Evolutionary conservation across 2,113 vertebrate species (phyloP).

Genomic region (Trinectes maculatus): DNA sequence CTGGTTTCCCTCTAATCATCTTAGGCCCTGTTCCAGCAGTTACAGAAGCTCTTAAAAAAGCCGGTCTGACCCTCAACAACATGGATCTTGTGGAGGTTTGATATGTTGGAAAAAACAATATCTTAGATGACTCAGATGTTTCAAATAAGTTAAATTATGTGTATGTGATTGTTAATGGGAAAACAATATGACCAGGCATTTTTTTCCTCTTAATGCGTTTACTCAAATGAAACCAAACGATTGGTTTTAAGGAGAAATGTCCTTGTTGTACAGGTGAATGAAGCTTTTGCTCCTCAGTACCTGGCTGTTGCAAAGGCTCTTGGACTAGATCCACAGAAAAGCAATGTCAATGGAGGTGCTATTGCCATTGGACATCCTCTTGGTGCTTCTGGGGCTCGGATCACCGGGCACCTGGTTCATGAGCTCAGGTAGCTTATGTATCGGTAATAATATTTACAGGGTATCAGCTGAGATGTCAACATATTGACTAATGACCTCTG

Average conservation of each 20-base stretch:
- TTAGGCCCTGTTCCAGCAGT: constrained; percentile 94
- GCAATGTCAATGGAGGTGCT: constrained; percentile 91
- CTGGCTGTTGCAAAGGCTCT: constrained; percentile 89
- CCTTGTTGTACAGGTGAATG: constrained; percentile 91
- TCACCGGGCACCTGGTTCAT: constrained; percentile 91
- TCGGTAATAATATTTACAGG: neutral
- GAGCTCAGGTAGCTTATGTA: constrained; percentile 86
- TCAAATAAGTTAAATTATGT: neutral
- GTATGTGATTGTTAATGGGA: no score
- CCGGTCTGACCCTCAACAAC: constrained; percentile 89
- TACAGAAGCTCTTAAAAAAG: constrained; percentile 91
- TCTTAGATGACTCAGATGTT: neutral
- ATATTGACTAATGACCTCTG: constrained; percentile 1
- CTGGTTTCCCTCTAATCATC: neutral
- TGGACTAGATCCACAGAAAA: constrained; percentile 89
- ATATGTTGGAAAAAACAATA: neutral
- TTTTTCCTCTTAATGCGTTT: no score
- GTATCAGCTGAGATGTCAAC: neutral
- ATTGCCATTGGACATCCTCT: constrained; percentile 95
- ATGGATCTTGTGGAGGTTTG: constrained; percentile 96
- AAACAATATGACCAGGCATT: no score
- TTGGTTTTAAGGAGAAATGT: no score
- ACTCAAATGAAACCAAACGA: no score
- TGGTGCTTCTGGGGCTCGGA: constrained; percentile 90
- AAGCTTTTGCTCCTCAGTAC: constrained; percentile 95